Conservation (phyloP, 2,888 invertebrate species). For the Drosophila borealis region DNA sequence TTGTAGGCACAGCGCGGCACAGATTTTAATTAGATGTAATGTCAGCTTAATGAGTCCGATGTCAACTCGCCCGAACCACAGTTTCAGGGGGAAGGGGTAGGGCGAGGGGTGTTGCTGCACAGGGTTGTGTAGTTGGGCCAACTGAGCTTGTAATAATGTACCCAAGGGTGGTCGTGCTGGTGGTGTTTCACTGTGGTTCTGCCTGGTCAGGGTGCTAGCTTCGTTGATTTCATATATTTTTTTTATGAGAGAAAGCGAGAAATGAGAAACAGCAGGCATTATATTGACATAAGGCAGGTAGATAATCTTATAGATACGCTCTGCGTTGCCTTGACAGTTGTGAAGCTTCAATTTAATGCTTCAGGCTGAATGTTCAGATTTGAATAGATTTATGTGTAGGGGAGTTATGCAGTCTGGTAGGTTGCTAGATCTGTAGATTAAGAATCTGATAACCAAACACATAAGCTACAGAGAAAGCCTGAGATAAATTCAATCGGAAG, state of each 20-base stretch:
- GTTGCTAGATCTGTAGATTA: not conserved
- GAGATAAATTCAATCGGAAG: too few relatives aligned
- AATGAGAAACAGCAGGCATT: constrained; percentile 17
- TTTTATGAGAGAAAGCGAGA: constrained; percentile 1
- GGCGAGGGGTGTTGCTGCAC: constrained; percentile 4
- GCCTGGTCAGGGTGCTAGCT: constrained; percentile 8
- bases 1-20: constrained; percentile 44
- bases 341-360: constrained; percentile 25
- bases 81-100: not conserved
- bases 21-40: constrained; percentile 73
- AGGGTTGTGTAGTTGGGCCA: constrained; percentile 21
- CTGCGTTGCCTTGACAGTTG: constrained; percentile 27
- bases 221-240: not conserved
- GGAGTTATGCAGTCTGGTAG: not conserved
- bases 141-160: constrained; percentile 14
- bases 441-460: too few relatives aligned
- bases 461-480: too few relatives aligned
- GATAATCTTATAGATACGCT: constrained; percentile 17
- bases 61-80: constrained; percentile 29
- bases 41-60: constrained; percentile 64
- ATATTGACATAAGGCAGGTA: constrained; percentile 32
- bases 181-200: not conserved
- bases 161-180: not conserved
- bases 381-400: not conserved
- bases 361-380: not conserved